phyloP scores from a whole-genome alignment of 1,140 invertebrate species.

The Scylla paramamosain region DNA sequence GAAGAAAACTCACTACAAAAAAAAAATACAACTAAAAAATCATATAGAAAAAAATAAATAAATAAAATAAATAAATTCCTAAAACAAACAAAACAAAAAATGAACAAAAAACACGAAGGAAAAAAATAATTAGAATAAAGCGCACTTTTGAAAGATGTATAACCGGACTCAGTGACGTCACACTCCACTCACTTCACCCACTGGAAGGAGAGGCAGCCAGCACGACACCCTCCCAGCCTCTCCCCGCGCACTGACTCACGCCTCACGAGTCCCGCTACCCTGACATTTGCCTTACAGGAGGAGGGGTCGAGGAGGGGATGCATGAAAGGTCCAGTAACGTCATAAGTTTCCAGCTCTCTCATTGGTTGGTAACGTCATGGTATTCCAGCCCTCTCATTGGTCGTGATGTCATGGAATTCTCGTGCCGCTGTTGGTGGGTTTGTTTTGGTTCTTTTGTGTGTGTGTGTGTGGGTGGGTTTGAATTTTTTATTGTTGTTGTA shows the following conservation, averaged over 20 bases:
- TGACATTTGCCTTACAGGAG: neutral
- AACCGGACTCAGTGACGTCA: neutral
- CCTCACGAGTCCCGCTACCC: neutral
- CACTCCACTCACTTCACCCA: neutral
- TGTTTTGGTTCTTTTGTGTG: neutral
- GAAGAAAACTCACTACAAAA: too few relatives aligned
- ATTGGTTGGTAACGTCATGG: too few relatives aligned
- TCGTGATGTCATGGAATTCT: neutral
- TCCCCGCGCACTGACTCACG: too few relatives aligned
- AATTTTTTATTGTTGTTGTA: too few relatives aligned
- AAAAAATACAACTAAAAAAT: too few relatives aligned
- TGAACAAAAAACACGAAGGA: neutral
- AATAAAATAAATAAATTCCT: too few relatives aligned
- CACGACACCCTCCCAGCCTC: neutral
- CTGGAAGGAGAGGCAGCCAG: neutral
- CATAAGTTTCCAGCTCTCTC: neutral
- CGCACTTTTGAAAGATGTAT: too few relatives aligned
- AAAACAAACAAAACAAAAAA: too few relatives aligned
- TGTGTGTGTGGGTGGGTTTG: neutral
- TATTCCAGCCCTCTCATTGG: neutral
- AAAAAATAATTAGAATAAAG: neutral
- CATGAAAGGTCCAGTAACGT: neutral
- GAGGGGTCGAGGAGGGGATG: neutral
- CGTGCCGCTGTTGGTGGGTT: neutral
- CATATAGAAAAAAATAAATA: too few relatives aligned